Base-by-base conservation (phyloP, 2,797 vertebrate species). In the Falco rusticolus region DNA sequence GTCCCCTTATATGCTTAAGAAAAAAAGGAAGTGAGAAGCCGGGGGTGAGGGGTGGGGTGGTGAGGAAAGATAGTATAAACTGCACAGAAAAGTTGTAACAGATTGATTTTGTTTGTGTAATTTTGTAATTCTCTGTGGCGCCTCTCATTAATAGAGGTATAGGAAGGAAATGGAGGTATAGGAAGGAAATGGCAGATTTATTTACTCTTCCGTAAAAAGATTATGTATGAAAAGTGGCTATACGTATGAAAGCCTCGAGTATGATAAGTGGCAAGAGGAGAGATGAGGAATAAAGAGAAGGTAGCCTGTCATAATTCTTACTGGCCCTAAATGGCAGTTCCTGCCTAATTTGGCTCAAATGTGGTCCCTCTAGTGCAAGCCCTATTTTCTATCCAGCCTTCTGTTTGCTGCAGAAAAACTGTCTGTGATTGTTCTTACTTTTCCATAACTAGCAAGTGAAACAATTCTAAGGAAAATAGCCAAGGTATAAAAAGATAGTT, bases 1-100 rank as follows among this genome's bases (percentile, higher is more conserved):
- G 24, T 3, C 16, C 11, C 5, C 16, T 86, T 69, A 3, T 39
- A 63, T 41, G 12, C 13, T 83, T 74, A 54, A 39, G 19, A 43
- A 50, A 68, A 57, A 63, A 17, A 25, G 8, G 37, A 37, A 37
- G 37, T 37, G 37, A 37, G 15, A 54, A 43, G 41, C 41, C 4
- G 41, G 41, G 10, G 17, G 16, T 2, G 4, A 4, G 6, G 8
- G 1, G 3, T 13, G 16, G 37, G 37, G 37, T 37, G 37, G 37
- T 37, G 10, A 39, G 28, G 15, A 53, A 47, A 37, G 5, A 25
- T 80, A 13, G 25, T 47, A n/a, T 77, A 60, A 92, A 56, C 17
- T 57, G n/a, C 25, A 57, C n/a, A 90, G 37, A 17, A 47, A 78
- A 89, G 33, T 61, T 91, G 22, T 59, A 87, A 61, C 14, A 68